Percentiles rank a stretch among this genome's conserved stretches.
phyloP scores from a whole-genome alignment of 2,113 vertebrate genomes.

The Gasterosteus aculeatus region DNA sequence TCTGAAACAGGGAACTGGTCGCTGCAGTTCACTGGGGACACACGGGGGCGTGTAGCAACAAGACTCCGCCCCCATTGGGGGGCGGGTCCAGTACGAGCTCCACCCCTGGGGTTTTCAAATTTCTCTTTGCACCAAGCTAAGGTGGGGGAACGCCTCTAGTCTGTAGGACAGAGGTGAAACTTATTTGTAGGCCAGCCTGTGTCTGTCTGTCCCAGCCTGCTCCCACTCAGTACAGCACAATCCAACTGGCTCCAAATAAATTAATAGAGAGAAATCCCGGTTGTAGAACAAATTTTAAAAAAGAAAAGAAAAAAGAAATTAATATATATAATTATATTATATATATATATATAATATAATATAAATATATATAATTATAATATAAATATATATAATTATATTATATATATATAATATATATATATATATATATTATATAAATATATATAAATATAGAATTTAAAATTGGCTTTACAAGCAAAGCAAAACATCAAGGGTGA shows the following conservation, averaged over 20 bases:
- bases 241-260: neutral
- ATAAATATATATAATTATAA: no score
- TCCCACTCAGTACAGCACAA: neutral
- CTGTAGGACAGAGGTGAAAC: neutral
- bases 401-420: no score
- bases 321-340: no score
- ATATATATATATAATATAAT: no score
- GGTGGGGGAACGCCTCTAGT: slow-evolving; percentile 16
- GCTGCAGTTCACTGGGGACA: slow-evolving; percentile 19
- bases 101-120: neutral
- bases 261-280: neutral
- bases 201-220: slow-evolving; percentile 1
- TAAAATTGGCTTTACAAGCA: neutral
- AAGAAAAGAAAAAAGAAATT: no score
- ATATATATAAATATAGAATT: no score
- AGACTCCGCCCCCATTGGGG: neutral
- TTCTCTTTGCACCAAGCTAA: neutral
- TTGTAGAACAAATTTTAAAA: neutral
- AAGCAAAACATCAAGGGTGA: neutral
- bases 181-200: neutral
- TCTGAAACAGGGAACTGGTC: slow-evolving; percentile 10
- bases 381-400: no score
- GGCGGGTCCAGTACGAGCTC: no score
- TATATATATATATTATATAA: no score
- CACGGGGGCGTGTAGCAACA: neutral